These are phyloP conservation scores for Palythoa caribaeorum DNA, from an alignment of 92 coral and sea anemone species.

Conservation along the genomic window DNA sequence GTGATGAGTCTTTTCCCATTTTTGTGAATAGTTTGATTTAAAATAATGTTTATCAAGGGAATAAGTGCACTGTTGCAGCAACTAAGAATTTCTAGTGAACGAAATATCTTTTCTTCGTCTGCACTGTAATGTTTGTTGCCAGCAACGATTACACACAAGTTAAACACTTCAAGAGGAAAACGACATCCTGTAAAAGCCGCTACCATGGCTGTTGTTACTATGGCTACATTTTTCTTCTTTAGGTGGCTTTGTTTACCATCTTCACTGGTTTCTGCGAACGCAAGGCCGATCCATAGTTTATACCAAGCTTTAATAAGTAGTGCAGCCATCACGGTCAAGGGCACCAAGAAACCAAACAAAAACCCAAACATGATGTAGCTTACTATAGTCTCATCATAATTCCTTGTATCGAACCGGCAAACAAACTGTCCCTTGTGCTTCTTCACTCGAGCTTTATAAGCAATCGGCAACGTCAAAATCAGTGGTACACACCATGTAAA, in stretches of 20 bases:
- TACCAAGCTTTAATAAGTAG: background rate
- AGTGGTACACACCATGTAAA: conserved; percentile 11
- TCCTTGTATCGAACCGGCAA: conserved; percentile 11
- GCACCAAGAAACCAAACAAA: conserved; percentile 28
- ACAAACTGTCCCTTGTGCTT: background rate
- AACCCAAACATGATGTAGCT: conserved; percentile 36
- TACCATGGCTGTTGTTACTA: conserved; percentile 31
- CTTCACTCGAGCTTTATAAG: conserved; percentile 25
- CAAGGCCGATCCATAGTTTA: background rate
- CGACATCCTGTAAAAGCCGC: conserved; percentile 8
- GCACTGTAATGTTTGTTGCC: background rate
- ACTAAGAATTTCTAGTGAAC: background rate
- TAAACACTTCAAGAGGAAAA: conserved; percentile 16
- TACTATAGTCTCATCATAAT: conserved; percentile 10
- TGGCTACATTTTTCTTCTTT: conserved; percentile 7
- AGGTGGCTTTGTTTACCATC: background rate
- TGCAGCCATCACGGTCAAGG: background rate
- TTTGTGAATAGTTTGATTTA: conserved; percentile 23
- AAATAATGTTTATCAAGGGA: conserved; percentile 7
- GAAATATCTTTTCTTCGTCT: background rate
- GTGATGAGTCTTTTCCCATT: background rate
- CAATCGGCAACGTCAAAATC: conserved; percentile 26
- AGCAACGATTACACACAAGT: background rate
- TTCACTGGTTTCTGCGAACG: background rate
- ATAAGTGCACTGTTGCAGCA: background rate